phyloP scores from a whole-genome alignment of 2,797 vertebrate genomes.

The Centropyge bicolor region DNA sequence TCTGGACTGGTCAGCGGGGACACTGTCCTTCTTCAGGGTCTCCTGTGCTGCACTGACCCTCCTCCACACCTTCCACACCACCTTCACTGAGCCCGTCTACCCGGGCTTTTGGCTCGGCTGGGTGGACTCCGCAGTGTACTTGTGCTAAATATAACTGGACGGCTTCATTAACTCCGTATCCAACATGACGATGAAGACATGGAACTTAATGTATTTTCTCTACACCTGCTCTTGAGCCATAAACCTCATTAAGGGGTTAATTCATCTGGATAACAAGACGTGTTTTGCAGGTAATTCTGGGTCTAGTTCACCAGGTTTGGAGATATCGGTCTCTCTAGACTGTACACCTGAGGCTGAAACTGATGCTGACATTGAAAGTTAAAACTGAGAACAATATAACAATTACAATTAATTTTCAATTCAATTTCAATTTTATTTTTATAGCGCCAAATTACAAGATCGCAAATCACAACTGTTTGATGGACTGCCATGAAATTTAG shows the following conservation, averaged over 20 bases:
- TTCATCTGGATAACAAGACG: too few relatives aligned
- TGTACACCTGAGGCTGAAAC: too few relatives aligned
- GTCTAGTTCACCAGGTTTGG: too few relatives aligned
- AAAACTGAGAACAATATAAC: too few relatives aligned
- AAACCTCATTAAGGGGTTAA: background rate
- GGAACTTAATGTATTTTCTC: background rate
- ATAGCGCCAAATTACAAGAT: too few relatives aligned
- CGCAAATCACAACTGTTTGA: too few relatives aligned
- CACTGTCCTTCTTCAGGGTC: constrained; percentile 64
- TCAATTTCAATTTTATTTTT: too few relatives aligned
- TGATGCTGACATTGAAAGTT: too few relatives aligned
- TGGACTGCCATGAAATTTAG: background rate
- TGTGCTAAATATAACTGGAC: constrained; percentile 44
- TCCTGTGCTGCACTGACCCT: constrained; percentile 37
- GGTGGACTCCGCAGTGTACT: constrained; percentile 57
- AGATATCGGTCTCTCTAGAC: too few relatives aligned
- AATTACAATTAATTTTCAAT: too few relatives aligned
- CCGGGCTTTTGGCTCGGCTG: constrained; percentile 73
- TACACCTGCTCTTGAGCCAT: background rate
- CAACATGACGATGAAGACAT: background rate
- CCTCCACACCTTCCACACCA: constrained; percentile 67
- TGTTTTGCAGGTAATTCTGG: too few relatives aligned
- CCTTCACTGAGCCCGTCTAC: constrained; percentile 72
- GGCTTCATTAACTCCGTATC: background rate
- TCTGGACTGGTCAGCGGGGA: constrained; percentile 72